Evolutionary conservation across 1,140 invertebrate species (phyloP).

Genomic region (Panulirus ornatus): DNA sequence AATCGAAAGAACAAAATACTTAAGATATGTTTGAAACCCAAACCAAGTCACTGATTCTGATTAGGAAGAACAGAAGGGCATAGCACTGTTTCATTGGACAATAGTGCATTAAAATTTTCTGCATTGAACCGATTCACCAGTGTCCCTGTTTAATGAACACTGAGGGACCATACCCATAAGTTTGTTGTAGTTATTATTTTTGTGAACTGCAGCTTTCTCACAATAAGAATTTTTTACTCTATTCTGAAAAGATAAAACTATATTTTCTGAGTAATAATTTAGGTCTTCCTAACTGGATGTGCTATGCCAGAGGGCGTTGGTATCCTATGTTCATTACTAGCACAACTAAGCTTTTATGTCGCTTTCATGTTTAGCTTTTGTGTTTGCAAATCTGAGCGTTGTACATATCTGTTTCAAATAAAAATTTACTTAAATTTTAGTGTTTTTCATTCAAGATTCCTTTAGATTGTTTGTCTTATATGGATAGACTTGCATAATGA

Average conservation of each 20-base stretch:
- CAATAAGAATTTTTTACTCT: neutral
- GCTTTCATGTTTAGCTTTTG: conserved; percentile 52
- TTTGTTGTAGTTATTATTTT: neutral
- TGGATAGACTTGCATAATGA: too few relatives aligned
- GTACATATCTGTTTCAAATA: conserved; percentile 65
- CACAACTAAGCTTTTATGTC: conserved; percentile 31
- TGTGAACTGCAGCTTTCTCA: conserved; percentile 9
- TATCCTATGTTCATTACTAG: conserved; percentile 8
- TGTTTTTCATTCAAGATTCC: neutral
- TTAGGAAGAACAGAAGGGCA: too few relatives aligned
- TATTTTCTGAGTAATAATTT: neutral
- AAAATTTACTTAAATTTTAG: conserved; percentile 27
- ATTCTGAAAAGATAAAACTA: neutral
- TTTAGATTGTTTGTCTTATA: too few relatives aligned
- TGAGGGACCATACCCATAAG: too few relatives aligned
- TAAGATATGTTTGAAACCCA: too few relatives aligned
- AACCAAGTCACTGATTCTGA: too few relatives aligned
- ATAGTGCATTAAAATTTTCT: too few relatives aligned
- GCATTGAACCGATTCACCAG: too few relatives aligned
- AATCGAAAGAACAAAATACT: too few relatives aligned
- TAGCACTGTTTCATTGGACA: too few relatives aligned
- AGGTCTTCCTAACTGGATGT: neutral
- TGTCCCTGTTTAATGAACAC: too few relatives aligned
- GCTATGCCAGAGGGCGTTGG: neutral
- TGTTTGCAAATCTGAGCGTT: conserved; percentile 45